Evolutionary conservation across 2,797 vertebrate species (phyloP).

Genomic region (Chelon auratus): DNA sequence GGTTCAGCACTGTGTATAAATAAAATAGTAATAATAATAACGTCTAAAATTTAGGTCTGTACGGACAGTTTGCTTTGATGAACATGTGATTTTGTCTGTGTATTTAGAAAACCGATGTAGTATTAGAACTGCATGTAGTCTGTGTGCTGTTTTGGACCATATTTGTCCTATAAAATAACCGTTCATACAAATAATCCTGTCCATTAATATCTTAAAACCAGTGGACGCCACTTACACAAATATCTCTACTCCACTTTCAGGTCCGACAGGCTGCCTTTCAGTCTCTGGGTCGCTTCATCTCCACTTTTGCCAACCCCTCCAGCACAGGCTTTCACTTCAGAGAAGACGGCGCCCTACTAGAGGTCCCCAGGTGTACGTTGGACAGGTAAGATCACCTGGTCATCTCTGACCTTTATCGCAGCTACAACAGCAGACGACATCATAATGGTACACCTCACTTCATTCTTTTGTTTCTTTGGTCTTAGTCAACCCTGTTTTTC

Average conservation of each 20-base stretch:
- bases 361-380: conserved; percentile 75
- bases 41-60: neutral
- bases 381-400: conserved; percentile 70
- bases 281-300: conserved; percentile 92
- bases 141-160: neutral
- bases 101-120: neutral
- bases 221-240: neutral
- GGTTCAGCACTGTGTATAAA: neutral
- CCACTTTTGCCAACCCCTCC: conserved; percentile 92
- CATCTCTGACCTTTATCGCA: neutral
- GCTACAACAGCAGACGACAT: neutral
- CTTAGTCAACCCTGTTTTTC: neutral
- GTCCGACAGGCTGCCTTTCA: conserved; percentile 94
- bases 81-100: conserved; percentile 8
- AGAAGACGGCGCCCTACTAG: conserved; percentile 86
- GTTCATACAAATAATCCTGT: neutral
- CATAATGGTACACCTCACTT: neutral
- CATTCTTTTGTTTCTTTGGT: neutral
- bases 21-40: neutral
- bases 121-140: conserved; percentile 2
- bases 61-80: neutral
- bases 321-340: conserved; percentile 87
- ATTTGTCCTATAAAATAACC: neutral
- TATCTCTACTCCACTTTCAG: conserved; percentile 67
- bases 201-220: neutral